Conservation (phyloP, 2,797 vertebrate genomes). For the Pseudomugil gertrudae region DNA sequence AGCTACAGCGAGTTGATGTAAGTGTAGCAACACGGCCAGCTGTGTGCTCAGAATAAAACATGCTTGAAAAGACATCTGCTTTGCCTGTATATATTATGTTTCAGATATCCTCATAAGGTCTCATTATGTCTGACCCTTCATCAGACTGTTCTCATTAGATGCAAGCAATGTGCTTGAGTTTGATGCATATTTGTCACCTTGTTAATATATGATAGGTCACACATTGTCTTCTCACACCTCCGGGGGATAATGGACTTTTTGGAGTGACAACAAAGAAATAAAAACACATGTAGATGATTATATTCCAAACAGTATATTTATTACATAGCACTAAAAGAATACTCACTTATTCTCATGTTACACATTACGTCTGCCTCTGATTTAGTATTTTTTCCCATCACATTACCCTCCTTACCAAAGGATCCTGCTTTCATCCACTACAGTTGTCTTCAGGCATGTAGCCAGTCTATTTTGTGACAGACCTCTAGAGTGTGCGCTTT, state of each 20-base stretch:
- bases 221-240: not conserved
- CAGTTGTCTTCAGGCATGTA: not conserved
- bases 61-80: not conserved
- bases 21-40: not conserved
- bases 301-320: not conserved
- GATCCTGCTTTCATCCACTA: not conserved
- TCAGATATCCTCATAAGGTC: not conserved
- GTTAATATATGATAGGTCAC: not conserved
- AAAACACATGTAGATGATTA: not conserved
- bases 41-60: not conserved
- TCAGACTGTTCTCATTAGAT: not conserved
- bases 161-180: not conserved
- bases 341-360: not conserved
- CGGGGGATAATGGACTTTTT: not conserved
- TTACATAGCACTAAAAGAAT: not conserved
- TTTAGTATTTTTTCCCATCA: not conserved
- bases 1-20: not conserved
- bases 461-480: not conserved
- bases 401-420: not conserved
- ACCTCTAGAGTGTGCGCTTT: not conserved
- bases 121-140: not conserved
- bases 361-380: not conserved
- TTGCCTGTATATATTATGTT: not conserved
- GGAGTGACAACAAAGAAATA: not conserved
- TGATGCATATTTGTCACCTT: not conserved